Base-by-base conservation (phyloP, 2,113 vertebrate genomes). In the Paramisgurnus dabryanus region DNA sequence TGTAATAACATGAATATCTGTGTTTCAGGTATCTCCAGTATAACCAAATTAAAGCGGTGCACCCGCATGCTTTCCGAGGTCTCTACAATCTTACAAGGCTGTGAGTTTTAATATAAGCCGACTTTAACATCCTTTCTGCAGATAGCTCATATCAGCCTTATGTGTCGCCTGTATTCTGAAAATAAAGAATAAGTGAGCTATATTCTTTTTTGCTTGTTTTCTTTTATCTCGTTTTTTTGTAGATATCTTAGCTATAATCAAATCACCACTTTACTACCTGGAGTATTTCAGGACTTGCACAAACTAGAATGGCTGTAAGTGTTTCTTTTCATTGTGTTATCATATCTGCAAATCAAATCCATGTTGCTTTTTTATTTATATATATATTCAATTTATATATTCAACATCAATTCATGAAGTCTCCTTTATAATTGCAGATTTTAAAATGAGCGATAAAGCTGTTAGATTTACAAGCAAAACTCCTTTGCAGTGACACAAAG, bases 251-350 rank as follows among this genome's bases (percentile, higher is more conserved):
- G 94, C 87, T 89, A 95, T 85, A 99, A 99, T 91, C 93, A 88
- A 83, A 97, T 99, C 89, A 93, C 91, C 0, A 89, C 80, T 79
- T 89, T 98, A 87, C 94, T 93, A 86, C 95, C 96, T 0, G 91
- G 93, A 15, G 93, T 98, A 57, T 99, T 98, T 91, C 92, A 90
- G 89, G 97, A 98, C 74, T 94, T 99, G 55, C 94, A 95, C 82
- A 95, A 90, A 76, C 91, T 98, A 70, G 94, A 98, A 91, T 98
- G 97, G 97, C 90, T 99, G 96, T 98, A 96, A 67, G 96, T 94
- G 69, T 9, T 65, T 82, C 80, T 83, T 68, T n/a, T 7, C 60
- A 39, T 66, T 22, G 17, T 53, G 61, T 43, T 18, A 58, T 53
- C 17, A 15, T 4, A 12, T 40, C 27, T 50, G 4, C 40, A 40